phyloP scores from a whole-genome alignment of 2,113 vertebrate species.

The Megatriorchis doriae region DNA sequence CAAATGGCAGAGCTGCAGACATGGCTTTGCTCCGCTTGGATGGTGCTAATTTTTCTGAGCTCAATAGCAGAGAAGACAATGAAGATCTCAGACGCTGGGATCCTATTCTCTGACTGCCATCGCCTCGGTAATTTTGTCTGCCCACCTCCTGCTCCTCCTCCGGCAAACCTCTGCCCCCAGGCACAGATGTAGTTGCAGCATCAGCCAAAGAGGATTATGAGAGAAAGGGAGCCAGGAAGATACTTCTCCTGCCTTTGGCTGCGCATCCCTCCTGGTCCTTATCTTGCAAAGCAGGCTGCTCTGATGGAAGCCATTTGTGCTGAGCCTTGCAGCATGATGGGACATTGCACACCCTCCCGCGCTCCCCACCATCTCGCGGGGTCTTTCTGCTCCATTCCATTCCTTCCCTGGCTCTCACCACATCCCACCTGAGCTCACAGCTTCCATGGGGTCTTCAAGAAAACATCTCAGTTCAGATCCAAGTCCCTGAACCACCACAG shows the following conservation, averaged over 20 bases:
- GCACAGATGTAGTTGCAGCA: conserved; percentile 47
- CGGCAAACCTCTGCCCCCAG: conserved; percentile 44
- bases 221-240: not conserved
- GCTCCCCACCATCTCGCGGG: accelerated
- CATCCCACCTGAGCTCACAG: not conserved
- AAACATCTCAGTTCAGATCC: not conserved
- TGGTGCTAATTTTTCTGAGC: not conserved
- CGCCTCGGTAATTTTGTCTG: not conserved
- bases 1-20: not conserved
- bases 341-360: accelerated
- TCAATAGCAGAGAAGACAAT: not conserved
- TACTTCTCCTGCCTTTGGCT: not conserved
- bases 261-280: not conserved
- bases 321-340: accelerated
- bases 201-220: not conserved
- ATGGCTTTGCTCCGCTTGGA: not conserved
- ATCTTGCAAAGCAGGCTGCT: not conserved
- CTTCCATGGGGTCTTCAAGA: not conserved
- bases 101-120: conserved; percentile 10
- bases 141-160: conserved; percentile 63
- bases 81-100: not conserved
- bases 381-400: not conserved
- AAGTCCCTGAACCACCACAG: not conserved
- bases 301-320: not conserved
- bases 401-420: accelerated